These are phyloP conservation scores for Mellilla xanthometata DNA, from an alignment of 2,888 invertebrate species.

Conservation along the genomic window DNA sequence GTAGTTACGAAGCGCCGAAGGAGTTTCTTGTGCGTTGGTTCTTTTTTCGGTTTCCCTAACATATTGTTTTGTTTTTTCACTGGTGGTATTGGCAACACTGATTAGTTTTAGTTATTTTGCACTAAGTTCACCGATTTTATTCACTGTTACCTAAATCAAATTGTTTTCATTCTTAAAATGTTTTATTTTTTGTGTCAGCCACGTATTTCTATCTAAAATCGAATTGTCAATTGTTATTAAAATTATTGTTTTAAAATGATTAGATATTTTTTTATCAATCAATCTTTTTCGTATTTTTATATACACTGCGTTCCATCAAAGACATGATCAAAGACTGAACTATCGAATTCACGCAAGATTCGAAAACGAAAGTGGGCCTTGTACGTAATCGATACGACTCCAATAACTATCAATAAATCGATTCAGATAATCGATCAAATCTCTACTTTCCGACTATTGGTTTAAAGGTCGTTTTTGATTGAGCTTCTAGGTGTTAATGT, in stretches of 20 bases:
- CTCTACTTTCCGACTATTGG: conserved; percentile 5
- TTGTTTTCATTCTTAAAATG: no score
- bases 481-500: no score
- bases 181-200: no score
- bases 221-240: no score
- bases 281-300: no score
- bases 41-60: conserved; percentile 47
- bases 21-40: conserved; percentile 47
- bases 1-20: conserved; percentile 56
- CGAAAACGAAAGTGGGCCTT: conserved; percentile 31
- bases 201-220: no score
- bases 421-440: conserved; percentile 15
- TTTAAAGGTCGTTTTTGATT: conserved; percentile 14
- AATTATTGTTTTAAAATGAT: no score
- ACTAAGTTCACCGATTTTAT: no score
- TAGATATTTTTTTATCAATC: no score
- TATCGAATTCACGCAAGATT: conserved; percentile 14
- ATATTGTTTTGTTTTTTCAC: conserved; percentile 35
- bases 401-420: conserved; percentile 11
- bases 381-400: conserved; percentile 23
- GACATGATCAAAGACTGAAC: conserved; percentile 12
- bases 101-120: no score
- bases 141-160: no score
- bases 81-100: conserved; percentile 14
- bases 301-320: not conserved